A percentile compares a stretch with the other conserved stretches of the same genome.
These are phyloP conservation scores for Diaphora mendica DNA, from an alignment of 2,888 invertebrate genomes.

Conservation along the genomic window DNA sequence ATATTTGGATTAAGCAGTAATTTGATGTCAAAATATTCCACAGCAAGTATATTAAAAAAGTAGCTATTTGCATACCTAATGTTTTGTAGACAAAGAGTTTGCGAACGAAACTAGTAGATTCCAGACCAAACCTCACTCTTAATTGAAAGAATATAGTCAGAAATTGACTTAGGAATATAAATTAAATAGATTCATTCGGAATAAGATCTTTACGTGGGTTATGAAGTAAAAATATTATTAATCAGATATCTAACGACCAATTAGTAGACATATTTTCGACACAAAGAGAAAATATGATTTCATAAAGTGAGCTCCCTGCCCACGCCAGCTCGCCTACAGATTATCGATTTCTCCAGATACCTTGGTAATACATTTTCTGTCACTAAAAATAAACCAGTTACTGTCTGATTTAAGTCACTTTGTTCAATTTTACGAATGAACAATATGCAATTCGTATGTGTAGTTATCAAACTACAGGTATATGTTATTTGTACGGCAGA, in stretches of 20 bases:
- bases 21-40: not conserved
- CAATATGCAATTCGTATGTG: not conserved
- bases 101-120: not conserved
- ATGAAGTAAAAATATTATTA: not conserved
- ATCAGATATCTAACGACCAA: not conserved
- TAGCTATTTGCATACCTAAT: not conserved
- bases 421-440: not conserved
- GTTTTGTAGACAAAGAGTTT: not conserved
- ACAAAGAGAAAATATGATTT: not conserved
- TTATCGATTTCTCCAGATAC: constrained; percentile 12
- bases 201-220: not conserved
- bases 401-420: not conserved
- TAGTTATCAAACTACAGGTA: not conserved
- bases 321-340: constrained; percentile 7
- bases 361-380: constrained; percentile 7
- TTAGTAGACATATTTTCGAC: not conserved
- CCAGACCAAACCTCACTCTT: too few species aligned
- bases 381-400: constrained; percentile 1
- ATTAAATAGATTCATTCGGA: not conserved
- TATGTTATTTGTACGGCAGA: not conserved
- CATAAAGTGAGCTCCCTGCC: constrained; percentile 2
- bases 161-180: not conserved
- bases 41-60: not conserved
- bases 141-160: not conserved
- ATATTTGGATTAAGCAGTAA: not conserved